Evolutionary conservation across 2,797 vertebrate genomes (phyloP), one percentile per base, ranked within the genome.

Genomic region (Lepus oiostolus): DNA sequence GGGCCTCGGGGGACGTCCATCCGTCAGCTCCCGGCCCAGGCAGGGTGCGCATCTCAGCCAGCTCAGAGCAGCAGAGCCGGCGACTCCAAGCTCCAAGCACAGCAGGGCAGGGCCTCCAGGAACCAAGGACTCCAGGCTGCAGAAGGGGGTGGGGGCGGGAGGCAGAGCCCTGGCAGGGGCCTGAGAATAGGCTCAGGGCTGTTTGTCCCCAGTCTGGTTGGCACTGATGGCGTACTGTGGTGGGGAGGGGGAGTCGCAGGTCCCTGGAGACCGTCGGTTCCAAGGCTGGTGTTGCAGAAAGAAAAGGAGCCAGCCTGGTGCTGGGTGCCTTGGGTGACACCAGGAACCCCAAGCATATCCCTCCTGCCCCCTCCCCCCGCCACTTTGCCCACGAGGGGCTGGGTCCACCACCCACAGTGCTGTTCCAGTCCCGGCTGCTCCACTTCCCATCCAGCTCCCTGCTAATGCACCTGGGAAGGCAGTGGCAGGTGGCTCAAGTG

Each of bases 191-290:
- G 63, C 9, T 3, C 35, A 72, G 62, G 13, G 79, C 30, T 2
- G 50, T 28, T 13, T 11, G 2, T 21, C 0, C 2, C 16, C 50
- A 28, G 26, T 8, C 35, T 88, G 2, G 1, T 1, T 1, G 26
- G 26, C 16, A 24, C 32, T 38, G 11, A 5, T 12, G 0, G 0
- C 17, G 60, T 1, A 24, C 6, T 30, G 7, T 7, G 30, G 32
- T 26, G 12, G 19, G 14, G 52, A 30, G 50, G 5, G 14, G 32
- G 12, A 21, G 28, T 30, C 47, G 24, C 4, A 24, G 35, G 35
- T 35, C 35, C 35, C 35, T 35, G 35, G 35, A 35, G 35, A 35
- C 35, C 35, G 35, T 35, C 35, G 35, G 35, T 35, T 35, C 35
- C 35, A 4, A 8, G 14, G n/a, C 17, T 58, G 75, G 60, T 12